These are phyloP conservation scores for Choristoneura fumiferana DNA, from an alignment of 1,140 invertebrate species.

Conservation along the genomic window DNA sequence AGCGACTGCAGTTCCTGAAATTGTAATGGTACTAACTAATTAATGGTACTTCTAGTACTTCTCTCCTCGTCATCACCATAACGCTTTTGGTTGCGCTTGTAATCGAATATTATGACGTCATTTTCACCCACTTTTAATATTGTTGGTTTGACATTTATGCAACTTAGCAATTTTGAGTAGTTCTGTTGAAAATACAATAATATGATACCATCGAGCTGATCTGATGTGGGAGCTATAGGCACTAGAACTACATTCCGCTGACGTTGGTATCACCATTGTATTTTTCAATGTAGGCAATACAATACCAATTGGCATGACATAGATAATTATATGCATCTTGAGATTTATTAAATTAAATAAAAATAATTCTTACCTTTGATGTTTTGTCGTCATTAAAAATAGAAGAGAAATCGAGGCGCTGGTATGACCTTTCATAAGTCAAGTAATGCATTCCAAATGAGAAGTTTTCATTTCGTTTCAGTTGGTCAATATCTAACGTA, in stretches of 20 bases:
- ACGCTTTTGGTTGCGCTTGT: no score
- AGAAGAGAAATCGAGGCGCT: constrained; percentile 1
- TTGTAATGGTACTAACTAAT: neutral
- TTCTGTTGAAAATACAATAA: no score
- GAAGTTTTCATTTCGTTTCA: neutral
- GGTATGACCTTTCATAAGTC: constrained; percentile 1
- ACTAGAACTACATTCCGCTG: no score
- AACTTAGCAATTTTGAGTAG: neutral
- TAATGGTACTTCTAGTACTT: neutral
- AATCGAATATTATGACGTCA: no score
- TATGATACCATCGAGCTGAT: no score
- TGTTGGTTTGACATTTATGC: neutral
- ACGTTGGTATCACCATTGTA: no score
- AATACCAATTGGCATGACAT: no score
- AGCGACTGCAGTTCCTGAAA: constrained; percentile 8
- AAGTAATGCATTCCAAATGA: neutral
- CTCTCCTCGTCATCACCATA: neutral
- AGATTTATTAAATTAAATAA: neutral
- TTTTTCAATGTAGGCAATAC: no score
- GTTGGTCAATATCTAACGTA: neutral
- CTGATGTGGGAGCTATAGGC: no score
- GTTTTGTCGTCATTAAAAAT: constrained; percentile 1
- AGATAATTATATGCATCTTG: no score
- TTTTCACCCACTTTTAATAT: neutral
- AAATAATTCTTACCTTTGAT: neutral